These are phyloP conservation scores for Biston betularia DNA, from an alignment of 2,888 invertebrate species.

Conservation along the genomic window DNA sequence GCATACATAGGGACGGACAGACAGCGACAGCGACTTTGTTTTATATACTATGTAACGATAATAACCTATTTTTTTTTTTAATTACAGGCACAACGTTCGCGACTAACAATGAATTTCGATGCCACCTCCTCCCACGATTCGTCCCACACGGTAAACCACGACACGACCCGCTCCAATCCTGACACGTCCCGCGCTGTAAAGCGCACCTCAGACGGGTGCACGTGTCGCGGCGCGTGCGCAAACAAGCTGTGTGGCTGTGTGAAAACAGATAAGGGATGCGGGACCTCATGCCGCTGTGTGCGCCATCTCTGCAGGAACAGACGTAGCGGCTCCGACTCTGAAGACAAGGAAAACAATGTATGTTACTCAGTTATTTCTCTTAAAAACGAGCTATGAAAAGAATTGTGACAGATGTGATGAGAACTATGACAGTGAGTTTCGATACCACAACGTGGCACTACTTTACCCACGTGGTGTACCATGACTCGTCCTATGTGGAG, in stretches of 20 bases:
- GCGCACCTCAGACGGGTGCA: conserved; percentile 87
- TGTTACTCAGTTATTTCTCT: conserved; percentile 1
- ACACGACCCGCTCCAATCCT: conserved; percentile 42
- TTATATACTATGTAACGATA: too few relatives aligned
- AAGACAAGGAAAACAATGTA: conserved; percentile 73
- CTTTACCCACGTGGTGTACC: too few relatives aligned
- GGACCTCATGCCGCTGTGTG: conserved; percentile 83
- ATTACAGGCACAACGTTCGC: conserved; percentile 74
- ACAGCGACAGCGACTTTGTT: too few relatives aligned
- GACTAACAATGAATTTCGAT: conserved; percentile 72
- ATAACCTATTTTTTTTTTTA: too few relatives aligned
- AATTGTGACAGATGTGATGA: too few relatives aligned
- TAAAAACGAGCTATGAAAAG: too few relatives aligned
- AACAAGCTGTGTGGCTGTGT: conserved; percentile 87
- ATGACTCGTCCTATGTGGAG: too few relatives aligned
- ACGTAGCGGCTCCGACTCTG: conserved; percentile 58
- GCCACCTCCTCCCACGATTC: conserved; percentile 40
- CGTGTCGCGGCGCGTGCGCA: conserved; percentile 87
- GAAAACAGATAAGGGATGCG: conserved; percentile 79
- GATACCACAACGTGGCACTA: too few relatives aligned
- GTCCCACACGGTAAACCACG: conserved; percentile 5
- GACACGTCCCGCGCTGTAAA: conserved; percentile 66
- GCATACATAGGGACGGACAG: too few relatives aligned
- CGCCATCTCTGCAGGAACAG: conserved; percentile 73
- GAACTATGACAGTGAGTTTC: too few relatives aligned